These are phyloP conservation scores for Lasioglossum albipes DNA, from an alignment of 1,140 invertebrate species.

Conservation along the genomic window DNA sequence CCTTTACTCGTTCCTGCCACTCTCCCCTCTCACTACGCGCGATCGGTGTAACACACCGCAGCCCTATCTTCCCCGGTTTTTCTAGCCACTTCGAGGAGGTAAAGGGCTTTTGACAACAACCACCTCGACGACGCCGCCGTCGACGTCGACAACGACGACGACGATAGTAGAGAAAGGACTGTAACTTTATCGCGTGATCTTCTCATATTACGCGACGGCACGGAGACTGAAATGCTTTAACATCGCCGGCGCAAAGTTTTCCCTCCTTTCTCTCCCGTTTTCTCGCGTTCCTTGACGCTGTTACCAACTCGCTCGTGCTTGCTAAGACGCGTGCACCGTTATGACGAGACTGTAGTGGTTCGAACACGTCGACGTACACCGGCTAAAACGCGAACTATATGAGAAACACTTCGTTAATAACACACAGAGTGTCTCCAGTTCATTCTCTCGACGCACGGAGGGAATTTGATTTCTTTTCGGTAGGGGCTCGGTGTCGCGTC, in stretches of 20 bases:
- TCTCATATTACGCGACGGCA: conserved; percentile 57
- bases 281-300: not conserved
- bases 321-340: not conserved
- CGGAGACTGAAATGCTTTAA: conserved; percentile 37
- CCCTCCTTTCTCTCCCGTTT: conserved; percentile 10
- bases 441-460: not conserved
- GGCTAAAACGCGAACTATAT: not conserved
- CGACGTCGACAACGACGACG: not conserved
- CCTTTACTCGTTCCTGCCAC: not conserved
- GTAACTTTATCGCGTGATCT: conserved; percentile 61
- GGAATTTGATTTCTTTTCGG: no score
- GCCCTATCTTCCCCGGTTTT: conserved; percentile 57
- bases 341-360: not conserved
- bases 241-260: conserved; percentile 16
- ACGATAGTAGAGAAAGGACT: conserved; percentile 35
- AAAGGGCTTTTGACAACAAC: conserved; percentile 49
- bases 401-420: not conserved
- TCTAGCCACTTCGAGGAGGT: conserved; percentile 29
- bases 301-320: not conserved
- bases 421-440: not conserved
- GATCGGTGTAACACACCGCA: conserved; percentile 35
- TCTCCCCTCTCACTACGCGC: conserved; percentile 47
- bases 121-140: conserved; percentile 12
- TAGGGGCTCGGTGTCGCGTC: no score
- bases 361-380: not conserved